phyloP scores from a whole-genome alignment of 1,140 invertebrate genomes.

The Hylaeus anthracinus region DNA sequence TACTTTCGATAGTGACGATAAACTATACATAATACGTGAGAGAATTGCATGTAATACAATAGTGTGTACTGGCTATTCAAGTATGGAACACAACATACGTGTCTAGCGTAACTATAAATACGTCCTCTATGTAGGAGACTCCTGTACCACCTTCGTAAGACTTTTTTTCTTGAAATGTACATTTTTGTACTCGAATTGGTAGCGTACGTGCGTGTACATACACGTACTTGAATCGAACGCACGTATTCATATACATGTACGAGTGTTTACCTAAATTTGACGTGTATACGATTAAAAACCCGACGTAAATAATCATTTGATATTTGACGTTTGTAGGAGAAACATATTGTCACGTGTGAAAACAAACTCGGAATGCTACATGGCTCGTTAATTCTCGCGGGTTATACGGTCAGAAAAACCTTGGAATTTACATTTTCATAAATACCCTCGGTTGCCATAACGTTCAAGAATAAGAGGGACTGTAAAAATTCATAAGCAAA shows the following conservation, averaged over 20 bases:
- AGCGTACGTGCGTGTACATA: neutral
- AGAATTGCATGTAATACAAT: neutral
- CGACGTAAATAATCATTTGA: neutral
- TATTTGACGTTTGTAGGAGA: too few relatives aligned
- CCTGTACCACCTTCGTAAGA: neutral
- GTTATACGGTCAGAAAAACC: neutral
- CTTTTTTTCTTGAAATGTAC: slow-evolving; percentile 24
- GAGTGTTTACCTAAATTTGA: neutral
- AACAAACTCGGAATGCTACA: neutral
- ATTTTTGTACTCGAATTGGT: slow-evolving; percentile 10
- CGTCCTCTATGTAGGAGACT: slow-evolving; percentile 40
- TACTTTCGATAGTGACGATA: neutral
- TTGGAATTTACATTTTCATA: neutral
- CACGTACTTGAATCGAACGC: neutral
- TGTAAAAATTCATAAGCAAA: neutral
- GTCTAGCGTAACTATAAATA: slow-evolving; percentile 42
- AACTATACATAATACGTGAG: neutral
- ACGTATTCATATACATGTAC: neutral
- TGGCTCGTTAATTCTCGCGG: too few relatives aligned
- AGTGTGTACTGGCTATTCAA: slow-evolving; percentile 11
- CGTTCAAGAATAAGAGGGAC: neutral
- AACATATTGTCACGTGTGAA: too few relatives aligned
- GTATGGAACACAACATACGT: slow-evolving; percentile 15
- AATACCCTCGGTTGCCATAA: neutral
- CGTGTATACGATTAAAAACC: neutral